Percentiles rank a stretch among this genome's conserved stretches.
These are phyloP conservation scores for Caradrina kadenii DNA, from an alignment of 2,888 invertebrate species.

Conservation along the genomic window DNA sequence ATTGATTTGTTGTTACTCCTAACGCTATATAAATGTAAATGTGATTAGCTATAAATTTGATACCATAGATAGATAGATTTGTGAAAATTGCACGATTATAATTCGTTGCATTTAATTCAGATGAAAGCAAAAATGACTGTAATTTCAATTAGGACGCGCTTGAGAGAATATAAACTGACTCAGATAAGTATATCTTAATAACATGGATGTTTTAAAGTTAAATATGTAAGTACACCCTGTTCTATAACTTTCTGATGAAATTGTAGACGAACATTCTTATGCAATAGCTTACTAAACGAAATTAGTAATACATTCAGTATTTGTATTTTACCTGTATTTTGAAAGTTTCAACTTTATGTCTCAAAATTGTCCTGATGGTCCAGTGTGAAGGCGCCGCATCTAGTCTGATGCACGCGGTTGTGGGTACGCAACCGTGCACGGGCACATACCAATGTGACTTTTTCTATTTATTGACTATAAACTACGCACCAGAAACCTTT, in stretches of 20 bases:
- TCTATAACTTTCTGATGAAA: neutral
- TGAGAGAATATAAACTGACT: neutral
- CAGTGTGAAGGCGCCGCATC: no score
- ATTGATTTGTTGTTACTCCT: constrained; percentile 3
- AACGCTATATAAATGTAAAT: constrained; percentile 8
- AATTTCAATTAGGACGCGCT: neutral
- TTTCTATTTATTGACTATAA: no score
- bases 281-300: neutral
- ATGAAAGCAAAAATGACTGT: neutral
- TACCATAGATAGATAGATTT: constrained; percentile 1
- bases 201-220: neutral
- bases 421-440: no score
- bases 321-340: no score
- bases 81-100: neutral
- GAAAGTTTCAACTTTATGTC: no score
- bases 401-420: no score
- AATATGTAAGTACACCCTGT: neutral
- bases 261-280: neutral
- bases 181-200: no score
- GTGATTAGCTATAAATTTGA: constrained; percentile 25
- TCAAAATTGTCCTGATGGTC: no score
- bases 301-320: neutral
- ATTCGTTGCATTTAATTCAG: constrained; percentile 12
- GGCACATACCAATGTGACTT: no score
- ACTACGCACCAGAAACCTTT: neutral